Evolutionary conservation across 2,797 vertebrate genomes (phyloP).

Genomic region (Chelonia mydas): DNA sequence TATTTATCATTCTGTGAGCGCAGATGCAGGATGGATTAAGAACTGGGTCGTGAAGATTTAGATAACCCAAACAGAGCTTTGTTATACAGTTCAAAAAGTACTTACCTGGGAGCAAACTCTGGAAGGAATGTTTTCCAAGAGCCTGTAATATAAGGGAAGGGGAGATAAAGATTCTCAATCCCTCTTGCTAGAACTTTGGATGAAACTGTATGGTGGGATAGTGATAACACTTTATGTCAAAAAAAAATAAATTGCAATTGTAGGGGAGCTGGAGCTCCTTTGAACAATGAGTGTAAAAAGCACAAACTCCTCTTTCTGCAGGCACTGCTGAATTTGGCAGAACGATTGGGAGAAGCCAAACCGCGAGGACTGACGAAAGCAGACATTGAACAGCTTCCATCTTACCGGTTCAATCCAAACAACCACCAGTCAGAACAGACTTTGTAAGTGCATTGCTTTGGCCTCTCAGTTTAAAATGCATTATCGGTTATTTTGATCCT

Average conservation of each 20-base stretch:
- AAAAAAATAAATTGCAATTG: neutral
- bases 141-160: neutral
- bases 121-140: neutral
- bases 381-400: conserved; percentile 97
- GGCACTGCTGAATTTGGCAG: conserved; percentile 96
- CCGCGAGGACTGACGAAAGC: conserved; percentile 95
- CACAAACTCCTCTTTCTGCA: conserved; percentile 57
- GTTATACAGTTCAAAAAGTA: neutral
- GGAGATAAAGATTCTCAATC: neutral
- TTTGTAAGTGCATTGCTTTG: conserved; percentile 84
- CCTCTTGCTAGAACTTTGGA: neutral
- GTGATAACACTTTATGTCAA: neutral
- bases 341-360: conserved; percentile 96
- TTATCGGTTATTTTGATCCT: neutral
- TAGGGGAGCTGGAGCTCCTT: neutral
- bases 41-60: neutral
- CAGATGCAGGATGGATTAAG: neutral
- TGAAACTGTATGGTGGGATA: neutral
- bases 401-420: conserved; percentile 97
- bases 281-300: neutral
- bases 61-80: neutral
- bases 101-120: neutral
- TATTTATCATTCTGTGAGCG: neutral
- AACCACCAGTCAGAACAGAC: conserved; percentile 99
- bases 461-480: neutral